A percentile compares a stretch with the other conserved stretches of the same genome.
Conservation (phyloP, 2,888 invertebrate genomes). For the Napeogenes sylphis region DNA sequence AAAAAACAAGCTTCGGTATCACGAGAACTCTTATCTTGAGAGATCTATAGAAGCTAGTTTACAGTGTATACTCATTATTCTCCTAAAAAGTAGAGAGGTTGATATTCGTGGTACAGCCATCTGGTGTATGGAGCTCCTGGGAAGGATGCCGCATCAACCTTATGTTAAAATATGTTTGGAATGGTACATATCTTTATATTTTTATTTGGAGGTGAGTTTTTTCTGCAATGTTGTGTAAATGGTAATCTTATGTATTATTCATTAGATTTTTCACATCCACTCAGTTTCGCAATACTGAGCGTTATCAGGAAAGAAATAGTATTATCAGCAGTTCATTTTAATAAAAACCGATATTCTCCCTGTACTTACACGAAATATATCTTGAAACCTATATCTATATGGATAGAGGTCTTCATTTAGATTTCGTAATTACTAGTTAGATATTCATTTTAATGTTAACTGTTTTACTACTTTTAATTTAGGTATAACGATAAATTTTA, state of each 20-base stretch:
- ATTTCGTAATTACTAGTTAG: too few species aligned
- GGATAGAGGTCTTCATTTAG: too few species aligned
- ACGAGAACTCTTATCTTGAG: slow-evolving; percentile 62
- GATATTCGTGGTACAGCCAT: slow-evolving; percentile 35
- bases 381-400: too few species aligned
- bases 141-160: slow-evolving; percentile 61
- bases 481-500: too few species aligned
- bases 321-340: too few species aligned
- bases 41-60: slow-evolving; percentile 52
- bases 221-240: not conserved
- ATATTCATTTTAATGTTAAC: too few species aligned
- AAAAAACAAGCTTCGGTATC: slow-evolving; percentile 62
- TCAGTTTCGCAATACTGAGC: too few species aligned
- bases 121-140: slow-evolving; percentile 58
- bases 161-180: slow-evolving; percentile 61
- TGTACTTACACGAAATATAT: too few species aligned
- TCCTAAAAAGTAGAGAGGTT: slow-evolving; percentile 40
- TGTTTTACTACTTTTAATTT: too few species aligned
- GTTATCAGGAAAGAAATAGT: too few species aligned
- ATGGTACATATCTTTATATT: slow-evolving; percentile 59
- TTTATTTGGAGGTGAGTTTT: slow-evolving; percentile 52
- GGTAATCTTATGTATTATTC: slow-evolving; percentile 6
- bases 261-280: not conserved
- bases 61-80: slow-evolving; percentile 55
- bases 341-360: too few species aligned